Conservation (phyloP, 2,113 vertebrate genomes). For the Syngnathus scovelli region DNA sequence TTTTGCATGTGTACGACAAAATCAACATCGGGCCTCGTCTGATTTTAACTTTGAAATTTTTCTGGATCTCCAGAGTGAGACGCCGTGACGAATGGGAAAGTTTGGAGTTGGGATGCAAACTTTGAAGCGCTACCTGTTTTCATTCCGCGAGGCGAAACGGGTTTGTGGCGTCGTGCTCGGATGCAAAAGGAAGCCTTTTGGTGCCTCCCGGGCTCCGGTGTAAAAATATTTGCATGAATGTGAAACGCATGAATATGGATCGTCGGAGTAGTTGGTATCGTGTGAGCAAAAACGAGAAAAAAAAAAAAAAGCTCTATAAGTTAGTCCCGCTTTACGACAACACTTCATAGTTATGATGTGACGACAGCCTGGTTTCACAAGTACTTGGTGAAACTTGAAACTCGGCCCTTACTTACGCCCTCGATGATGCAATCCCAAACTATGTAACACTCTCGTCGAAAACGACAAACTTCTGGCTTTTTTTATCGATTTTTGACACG, state of each 20-base stretch:
- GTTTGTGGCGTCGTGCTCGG: not conserved
- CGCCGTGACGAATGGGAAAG: constrained; percentile 23
- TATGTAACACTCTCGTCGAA: not conserved
- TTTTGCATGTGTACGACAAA: constrained; percentile 49
- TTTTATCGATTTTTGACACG: too few relatives aligned
- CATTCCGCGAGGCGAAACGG: not conserved
- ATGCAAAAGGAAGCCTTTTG: not conserved
- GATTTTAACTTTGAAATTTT: not conserved
- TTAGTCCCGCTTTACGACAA: not conserved
- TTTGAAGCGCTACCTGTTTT: constrained; percentile 23
- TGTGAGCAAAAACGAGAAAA: too few relatives aligned
- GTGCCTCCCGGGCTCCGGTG: not conserved
- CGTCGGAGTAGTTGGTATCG: not conserved
- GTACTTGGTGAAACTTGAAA: not conserved
- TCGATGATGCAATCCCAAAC: not conserved
- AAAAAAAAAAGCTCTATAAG: not conserved
- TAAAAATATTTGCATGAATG: not conserved
- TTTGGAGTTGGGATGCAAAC: constrained; percentile 25
- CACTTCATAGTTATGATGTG: not conserved
- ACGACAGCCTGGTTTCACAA: not conserved
- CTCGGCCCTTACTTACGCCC: not conserved
- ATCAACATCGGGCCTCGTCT: constrained; percentile 28
- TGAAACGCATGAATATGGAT: not conserved
- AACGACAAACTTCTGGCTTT: not conserved
- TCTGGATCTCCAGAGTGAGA: constrained; percentile 1